Evolutionary conservation across 2,888 invertebrate species (phyloP).

Genomic region (Anoplius nigerrimus): DNA sequence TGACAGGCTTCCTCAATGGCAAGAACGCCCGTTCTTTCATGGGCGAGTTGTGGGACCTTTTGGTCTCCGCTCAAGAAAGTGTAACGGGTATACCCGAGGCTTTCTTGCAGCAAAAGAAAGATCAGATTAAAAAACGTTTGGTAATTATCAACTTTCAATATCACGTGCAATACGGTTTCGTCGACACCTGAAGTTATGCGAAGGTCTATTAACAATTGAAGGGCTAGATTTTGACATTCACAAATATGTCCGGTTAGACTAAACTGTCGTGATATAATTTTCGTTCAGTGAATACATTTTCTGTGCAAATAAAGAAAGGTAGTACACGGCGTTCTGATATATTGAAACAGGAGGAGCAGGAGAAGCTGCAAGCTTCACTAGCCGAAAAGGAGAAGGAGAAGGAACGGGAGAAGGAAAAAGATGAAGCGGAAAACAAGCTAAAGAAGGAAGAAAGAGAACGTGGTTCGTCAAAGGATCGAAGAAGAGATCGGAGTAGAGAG

Average conservation of each 20-base stretch:
- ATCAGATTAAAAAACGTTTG: conserved; percentile 94
- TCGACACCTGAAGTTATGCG: conserved; percentile 32
- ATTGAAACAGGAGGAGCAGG: conserved; percentile 82
- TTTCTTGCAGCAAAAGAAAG: conserved; percentile 96
- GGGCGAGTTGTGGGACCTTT: conserved; percentile 96
- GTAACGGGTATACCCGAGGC: conserved; percentile 96
- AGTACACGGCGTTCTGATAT: conserved; percentile 9
- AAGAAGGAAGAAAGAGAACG: conserved; percentile 72
- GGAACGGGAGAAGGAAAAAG: conserved; percentile 75
- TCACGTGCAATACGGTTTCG: neutral
- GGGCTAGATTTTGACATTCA: conserved; percentile 43
- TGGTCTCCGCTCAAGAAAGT: conserved; percentile 96
- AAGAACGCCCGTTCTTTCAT: conserved; percentile 98
- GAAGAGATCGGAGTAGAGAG: conserved; percentile 73
- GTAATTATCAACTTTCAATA: conserved; percentile 74
- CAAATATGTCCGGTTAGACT: conserved; percentile 30
- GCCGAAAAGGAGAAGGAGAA: conserved; percentile 76
- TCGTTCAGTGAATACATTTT: conserved; percentile 30
- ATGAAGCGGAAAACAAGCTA: conserved; percentile 66
- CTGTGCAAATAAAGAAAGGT: neutral
- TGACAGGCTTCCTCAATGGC: conserved; percentile 99
- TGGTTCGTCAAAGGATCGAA: conserved; percentile 70
- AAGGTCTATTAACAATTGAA: conserved; percentile 40
- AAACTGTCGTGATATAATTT: conserved; percentile 22
- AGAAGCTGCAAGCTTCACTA: conserved; percentile 81